Evolutionary conservation across 1,140 invertebrate genomes (phyloP), one percentile per base, ranked within the genome.

Genomic region (Contarinia nasturtii): DNA sequence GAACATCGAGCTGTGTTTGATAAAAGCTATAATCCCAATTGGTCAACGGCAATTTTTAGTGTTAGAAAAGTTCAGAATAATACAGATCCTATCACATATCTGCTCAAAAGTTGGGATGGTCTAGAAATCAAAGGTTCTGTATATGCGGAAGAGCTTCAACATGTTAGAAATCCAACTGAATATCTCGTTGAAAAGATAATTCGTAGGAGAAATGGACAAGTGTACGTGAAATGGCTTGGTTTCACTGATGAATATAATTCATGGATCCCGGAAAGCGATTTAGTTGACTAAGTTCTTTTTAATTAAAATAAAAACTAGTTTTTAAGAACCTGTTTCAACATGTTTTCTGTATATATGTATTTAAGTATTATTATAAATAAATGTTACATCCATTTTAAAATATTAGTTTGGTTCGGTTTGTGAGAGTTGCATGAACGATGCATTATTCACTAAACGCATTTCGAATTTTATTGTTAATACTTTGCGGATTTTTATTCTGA

Each of bases 11-110:
- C 50, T 49, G 15, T 51, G 2, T 66, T 66, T 53, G 52, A 59
- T 18, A 65, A 67, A 49, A 57, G 58, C 5, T 67, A 63, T 53
- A 59, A 56, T 14, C 59, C 59, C 10, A 66, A 65, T 48, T 67
- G 61, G 59, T 53, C 55, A 15, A 62, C 55, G 34, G 61, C 66
- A 60, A 51, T 64, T 33, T 67, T 68, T 50, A 58, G 54, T 51
- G 55, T 63, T 17, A 48, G 40, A 33, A 51, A 54, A 47, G 50
- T 63, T 47, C 46, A 57, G 49, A 45, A 56, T 49, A 51, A 53
- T 14, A 63, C 60, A 10, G 49, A 57, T 55, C 59, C 59, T 10
- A 38, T 52, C 11, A 64, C 58, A 27, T 63, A 62, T 54, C 40
- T 55, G 37, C 44, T 61, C 17, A 49, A 59, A 52, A 58, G 63